Conservation (phyloP, 2,888 invertebrate species). For the Heliconius sara region DNA sequence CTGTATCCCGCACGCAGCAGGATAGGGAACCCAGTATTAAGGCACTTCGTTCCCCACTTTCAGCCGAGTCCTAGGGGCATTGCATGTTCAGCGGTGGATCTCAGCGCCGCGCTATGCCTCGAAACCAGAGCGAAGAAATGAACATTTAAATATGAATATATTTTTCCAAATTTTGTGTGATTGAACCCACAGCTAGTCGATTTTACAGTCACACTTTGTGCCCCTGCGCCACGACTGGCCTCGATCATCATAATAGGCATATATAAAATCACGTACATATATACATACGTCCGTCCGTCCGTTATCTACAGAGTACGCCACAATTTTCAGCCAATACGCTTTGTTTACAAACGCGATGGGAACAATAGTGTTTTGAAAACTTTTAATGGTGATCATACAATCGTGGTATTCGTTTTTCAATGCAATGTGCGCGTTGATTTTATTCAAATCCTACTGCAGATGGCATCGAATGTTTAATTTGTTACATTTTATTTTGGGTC, state of each 20-base stretch:
- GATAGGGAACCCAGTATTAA: too few relatives aligned
- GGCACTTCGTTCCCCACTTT: too few relatives aligned
- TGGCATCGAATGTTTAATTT: conserved; percentile 38
- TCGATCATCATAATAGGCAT: not conserved
- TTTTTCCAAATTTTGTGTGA: too few relatives aligned
- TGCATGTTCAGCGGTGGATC: too few relatives aligned
- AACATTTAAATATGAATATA: too few relatives aligned
- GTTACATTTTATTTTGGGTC: conserved; percentile 15
- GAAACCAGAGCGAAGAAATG: too few relatives aligned
- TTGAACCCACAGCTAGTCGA: too few relatives aligned
- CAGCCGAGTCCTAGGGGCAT: too few relatives aligned
- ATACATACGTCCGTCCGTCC: not conserved
- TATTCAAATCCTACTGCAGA: conserved; percentile 40
- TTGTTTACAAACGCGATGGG: conserved; percentile 59
- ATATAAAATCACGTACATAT: not conserved
- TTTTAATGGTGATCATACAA: conserved; percentile 80
- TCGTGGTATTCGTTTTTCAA: conserved; percentile 65
- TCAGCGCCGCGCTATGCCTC: too few relatives aligned
- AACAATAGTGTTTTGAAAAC: conserved; percentile 66
- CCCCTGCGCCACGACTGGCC: too few relatives aligned
- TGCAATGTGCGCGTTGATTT: conserved; percentile 58
- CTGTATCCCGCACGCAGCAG: too few relatives aligned
- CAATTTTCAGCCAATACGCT: conserved; percentile 42
- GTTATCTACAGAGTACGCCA: not conserved
- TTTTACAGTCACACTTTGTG: too few relatives aligned